Percentiles rank a stretch among this genome's conserved stretches.
phyloP scores from a whole-genome alignment of 2,113 vertebrate genomes.

The Balaenoptera acutorostrata region DNA sequence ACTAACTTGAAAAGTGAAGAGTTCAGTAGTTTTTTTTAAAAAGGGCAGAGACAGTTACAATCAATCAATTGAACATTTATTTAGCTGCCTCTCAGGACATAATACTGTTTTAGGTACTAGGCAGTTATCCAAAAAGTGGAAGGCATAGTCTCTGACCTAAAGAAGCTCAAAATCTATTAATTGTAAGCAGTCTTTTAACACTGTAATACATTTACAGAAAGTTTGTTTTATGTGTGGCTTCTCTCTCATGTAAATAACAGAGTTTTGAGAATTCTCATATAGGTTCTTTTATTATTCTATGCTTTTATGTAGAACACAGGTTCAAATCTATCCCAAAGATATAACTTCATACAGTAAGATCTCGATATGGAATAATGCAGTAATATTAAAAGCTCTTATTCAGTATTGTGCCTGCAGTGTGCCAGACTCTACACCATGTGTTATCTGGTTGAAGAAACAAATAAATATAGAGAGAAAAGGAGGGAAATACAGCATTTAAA shows the following conservation, averaged over 20 bases:
- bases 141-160: not conserved
- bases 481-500: not conserved
- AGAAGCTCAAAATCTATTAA: not conserved
- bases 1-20: not conserved
- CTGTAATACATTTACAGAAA: not conserved
- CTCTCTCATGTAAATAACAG: not conserved
- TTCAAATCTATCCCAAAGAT: not conserved
- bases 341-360: not conserved
- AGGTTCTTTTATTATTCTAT: not conserved
- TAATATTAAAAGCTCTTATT: not conserved
- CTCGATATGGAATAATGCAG: not conserved
- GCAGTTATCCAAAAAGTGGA: not conserved
- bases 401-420: not conserved
- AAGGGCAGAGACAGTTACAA: not conserved
- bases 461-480: not conserved
- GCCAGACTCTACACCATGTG: not conserved
- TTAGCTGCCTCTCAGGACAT: not conserved
- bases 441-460: not conserved
- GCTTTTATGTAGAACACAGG: not conserved
- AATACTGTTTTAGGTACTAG: not conserved
- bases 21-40: not conserved
- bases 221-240: not conserved
- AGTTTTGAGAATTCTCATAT: not conserved
- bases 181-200: not conserved
- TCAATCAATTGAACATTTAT: not conserved